These are phyloP conservation scores for Amblyornis subalaris DNA, from an alignment of 2,113 vertebrate species.

Conservation along the genomic window DNA sequence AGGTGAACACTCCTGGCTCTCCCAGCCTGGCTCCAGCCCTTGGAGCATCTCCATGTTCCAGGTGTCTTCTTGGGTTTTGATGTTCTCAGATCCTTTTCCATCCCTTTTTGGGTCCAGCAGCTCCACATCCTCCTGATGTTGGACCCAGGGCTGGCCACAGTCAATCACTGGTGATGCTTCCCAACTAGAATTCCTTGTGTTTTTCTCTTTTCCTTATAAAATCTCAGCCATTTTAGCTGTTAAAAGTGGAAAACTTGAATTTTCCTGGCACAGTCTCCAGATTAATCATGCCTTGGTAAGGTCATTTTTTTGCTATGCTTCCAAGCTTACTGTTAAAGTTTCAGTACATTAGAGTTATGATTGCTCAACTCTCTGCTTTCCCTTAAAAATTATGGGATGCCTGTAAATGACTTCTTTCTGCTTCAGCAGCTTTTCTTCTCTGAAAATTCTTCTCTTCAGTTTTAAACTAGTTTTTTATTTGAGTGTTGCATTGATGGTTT, in stretches of 20 bases:
- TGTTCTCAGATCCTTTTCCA: neutral
- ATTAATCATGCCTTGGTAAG: neutral
- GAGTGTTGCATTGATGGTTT: neutral
- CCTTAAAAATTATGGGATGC: slow-evolving; percentile 33
- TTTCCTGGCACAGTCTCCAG: neutral
- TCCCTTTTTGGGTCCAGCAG: neutral
- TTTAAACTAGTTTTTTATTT: neutral
- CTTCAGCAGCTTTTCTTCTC: neutral
- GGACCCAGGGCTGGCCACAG: neutral
- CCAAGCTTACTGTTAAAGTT: slow-evolving; percentile 45
- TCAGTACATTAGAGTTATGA: slow-evolving; percentile 45
- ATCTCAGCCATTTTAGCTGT: neutral
- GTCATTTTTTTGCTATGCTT: slow-evolving; percentile 29
- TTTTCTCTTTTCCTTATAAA: neutral
- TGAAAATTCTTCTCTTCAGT: neutral
- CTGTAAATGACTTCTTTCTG: slow-evolving; percentile 40
- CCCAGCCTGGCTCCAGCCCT: neutral
- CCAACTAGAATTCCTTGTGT: neutral
- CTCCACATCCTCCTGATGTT: neutral
- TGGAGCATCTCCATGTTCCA: neutral
- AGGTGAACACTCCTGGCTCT: neutral
- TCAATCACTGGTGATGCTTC: neutral
- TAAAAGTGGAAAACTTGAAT: neutral
- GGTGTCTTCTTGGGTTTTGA: too few species aligned
- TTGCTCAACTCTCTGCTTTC: slow-evolving; percentile 34